Conservation (phyloP, 2,888 invertebrate species). For the Conchocele bisecta region DNA sequence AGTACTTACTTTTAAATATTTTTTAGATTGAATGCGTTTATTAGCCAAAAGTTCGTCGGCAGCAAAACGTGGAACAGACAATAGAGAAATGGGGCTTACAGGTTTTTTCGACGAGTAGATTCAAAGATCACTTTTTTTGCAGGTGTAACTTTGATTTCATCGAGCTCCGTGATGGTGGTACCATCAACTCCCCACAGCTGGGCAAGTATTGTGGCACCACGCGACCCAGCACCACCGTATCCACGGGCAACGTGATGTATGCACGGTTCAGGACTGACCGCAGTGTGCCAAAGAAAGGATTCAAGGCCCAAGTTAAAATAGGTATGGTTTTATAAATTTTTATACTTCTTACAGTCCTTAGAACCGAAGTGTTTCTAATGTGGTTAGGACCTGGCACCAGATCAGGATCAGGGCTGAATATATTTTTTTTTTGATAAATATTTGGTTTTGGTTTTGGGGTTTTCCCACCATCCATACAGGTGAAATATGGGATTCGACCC, state of each 20-base stretch:
- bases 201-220: constrained; percentile 96
- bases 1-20: too few species aligned
- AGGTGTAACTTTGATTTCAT: constrained; percentile 98
- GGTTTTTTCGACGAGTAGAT: too few species aligned
- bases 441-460: too few species aligned
- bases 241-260: constrained; percentile 93
- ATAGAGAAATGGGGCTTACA: too few species aligned
- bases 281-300: constrained; percentile 96
- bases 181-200: constrained; percentile 88
- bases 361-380: background rate
- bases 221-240: constrained; percentile 93
- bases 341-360: background rate
- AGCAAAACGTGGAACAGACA: too few species aligned
- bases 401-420: too few species aligned
- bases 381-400: too few species aligned
- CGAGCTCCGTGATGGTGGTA: constrained; percentile 95
- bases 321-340: constrained; percentile 81
- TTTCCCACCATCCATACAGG: too few species aligned
- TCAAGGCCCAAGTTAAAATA: constrained; percentile 96
- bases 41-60: too few species aligned
- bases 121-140: constrained; percentile 59
- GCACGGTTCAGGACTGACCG: constrained; percentile 97
- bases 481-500: too few species aligned
- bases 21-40: too few species aligned
- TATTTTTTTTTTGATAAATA: too few species aligned